phyloP scores from a whole-genome alignment of 2,797 vertebrate species.

The Rhadinocentrus ornatus region DNA sequence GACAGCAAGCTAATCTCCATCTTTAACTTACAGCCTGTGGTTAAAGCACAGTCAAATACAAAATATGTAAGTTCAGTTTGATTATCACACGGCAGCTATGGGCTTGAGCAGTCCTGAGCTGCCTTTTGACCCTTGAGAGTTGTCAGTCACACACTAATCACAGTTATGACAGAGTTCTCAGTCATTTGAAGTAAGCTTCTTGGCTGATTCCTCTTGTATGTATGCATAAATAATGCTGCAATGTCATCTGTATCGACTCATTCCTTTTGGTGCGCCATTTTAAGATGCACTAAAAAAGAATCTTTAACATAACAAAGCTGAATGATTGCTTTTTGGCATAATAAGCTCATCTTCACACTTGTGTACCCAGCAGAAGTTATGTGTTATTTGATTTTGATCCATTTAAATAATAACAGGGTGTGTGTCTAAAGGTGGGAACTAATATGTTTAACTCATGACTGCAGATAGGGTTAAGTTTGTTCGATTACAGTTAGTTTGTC shows the following conservation, averaged over 20 bases:
- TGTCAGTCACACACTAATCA: neutral
- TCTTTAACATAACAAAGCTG: neutral
- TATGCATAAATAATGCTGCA: no score
- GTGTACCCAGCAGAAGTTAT: neutral
- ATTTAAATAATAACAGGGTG: slow-evolving; percentile 11
- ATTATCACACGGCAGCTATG: neutral
- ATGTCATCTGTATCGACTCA: slow-evolving; percentile 10
- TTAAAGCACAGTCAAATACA: neutral
- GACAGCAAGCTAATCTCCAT: neutral
- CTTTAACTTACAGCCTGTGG: neutral
- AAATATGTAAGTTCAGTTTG: neutral
- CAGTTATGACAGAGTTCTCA: neutral
- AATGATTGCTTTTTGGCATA: neutral
- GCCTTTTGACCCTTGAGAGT: neutral
- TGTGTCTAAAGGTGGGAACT: slow-evolving; percentile 10
- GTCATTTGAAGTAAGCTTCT: neutral
- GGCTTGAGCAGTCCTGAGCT: neutral
- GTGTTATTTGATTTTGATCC: slow-evolving; percentile 10
- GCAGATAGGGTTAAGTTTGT: slow-evolving; percentile 3
- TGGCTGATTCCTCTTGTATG: neutral
- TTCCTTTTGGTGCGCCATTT: neutral
- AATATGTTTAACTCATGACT: slow-evolving; percentile 3
- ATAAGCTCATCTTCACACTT: neutral
- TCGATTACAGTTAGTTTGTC: slow-evolving; percentile 23
- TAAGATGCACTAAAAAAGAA: neutral